Base-by-base conservation (phyloP, 2,113 vertebrate species). In the Girardinichthys multiradiatus region DNA sequence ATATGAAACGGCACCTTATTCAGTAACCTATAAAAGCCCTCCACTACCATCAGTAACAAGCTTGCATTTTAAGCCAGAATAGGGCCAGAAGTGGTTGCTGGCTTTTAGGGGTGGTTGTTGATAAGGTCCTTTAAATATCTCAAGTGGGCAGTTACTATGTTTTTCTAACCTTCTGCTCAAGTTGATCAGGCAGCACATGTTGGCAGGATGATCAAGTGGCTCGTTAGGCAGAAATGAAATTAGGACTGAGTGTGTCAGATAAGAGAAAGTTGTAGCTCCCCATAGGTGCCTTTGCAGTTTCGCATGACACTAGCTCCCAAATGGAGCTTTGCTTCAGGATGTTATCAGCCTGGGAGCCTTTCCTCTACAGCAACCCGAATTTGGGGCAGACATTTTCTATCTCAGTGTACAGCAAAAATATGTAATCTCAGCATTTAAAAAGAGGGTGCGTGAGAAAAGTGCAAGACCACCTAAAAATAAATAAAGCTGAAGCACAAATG, bases 171-270 rank as follows among this genome's bases (percentile, higher is more conserved):
- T 64, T 63, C 54, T 60, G 31, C 37, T 77, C 48, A 42, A 84
- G 19, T 45, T 91, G 90, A 94, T 92, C 85, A 68, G 83, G 80
- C 63, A 33, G 67, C 71, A 64, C 76, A 57, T 75, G 83, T 59
- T 82, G 86, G 85, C 91, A 86, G 77, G 73, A 90, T 92, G 90
- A 93, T 92, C 88, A 90, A 92, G 85, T 90, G 91, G 88, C 90
- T 93, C 85, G 84, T 93, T 92, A 92, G 57, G 79, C 80, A 81
- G 79, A 74, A 78, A 81, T 88, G 60, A 78, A 90, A 87, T 89
- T 86, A 85, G 85, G 83, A 83, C 65, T 77, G 79, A 82, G 68
- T 68, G 75, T 73, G 82, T 87, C 80, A 86, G 83, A 90, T 54
- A 79, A 70, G 69, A 74, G 75, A 77, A 82, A 87, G 81, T 83